Percentiles rank a stretch among this genome's conserved stretches.
Evolutionary conservation across 2,113 vertebrate genomes (phyloP).

Genomic region (Corydoras sp.): DNA sequence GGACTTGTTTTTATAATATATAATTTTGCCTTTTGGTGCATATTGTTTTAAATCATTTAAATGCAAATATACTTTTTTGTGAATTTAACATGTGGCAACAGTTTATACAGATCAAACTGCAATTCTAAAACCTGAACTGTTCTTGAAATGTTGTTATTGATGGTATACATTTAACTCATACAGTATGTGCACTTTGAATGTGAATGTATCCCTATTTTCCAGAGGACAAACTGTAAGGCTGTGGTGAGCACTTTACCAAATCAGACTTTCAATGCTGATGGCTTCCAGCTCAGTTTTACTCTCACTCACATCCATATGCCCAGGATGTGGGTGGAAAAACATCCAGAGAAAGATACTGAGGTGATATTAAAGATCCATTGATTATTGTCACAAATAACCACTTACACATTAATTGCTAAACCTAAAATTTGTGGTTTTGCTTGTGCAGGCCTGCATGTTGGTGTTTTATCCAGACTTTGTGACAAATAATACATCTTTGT

Average conservation of each 20-base stretch:
- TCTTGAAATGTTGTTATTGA: no score
- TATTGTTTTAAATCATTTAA: no score
- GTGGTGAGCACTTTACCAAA: constrained; percentile 68
- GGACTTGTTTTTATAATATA: no score
- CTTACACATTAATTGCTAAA: neutral
- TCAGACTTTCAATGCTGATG: constrained; percentile 60
- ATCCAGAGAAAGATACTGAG: constrained; percentile 78
- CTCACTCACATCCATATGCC: constrained; percentile 69
- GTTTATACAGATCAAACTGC: no score
- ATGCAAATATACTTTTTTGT: no score
- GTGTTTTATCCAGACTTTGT: constrained; percentile 79
- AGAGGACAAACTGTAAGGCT: constrained; percentile 77
- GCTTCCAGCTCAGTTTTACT: constrained; percentile 69
- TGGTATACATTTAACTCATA: no score
- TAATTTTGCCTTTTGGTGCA: no score
- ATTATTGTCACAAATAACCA: no score
- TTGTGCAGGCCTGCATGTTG: constrained; percentile 77
- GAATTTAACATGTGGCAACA: no score
- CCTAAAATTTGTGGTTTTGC: neutral
- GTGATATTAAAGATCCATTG: constrained; percentile 42
- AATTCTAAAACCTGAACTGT: no score
- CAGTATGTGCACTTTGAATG: no score
- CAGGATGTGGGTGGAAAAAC: constrained; percentile 84
- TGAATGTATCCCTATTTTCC: neutral
- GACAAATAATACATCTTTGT: neutral